Base-by-base conservation (phyloP, 2,113 vertebrate genomes). In the Spermophilus dauricus region DNA sequence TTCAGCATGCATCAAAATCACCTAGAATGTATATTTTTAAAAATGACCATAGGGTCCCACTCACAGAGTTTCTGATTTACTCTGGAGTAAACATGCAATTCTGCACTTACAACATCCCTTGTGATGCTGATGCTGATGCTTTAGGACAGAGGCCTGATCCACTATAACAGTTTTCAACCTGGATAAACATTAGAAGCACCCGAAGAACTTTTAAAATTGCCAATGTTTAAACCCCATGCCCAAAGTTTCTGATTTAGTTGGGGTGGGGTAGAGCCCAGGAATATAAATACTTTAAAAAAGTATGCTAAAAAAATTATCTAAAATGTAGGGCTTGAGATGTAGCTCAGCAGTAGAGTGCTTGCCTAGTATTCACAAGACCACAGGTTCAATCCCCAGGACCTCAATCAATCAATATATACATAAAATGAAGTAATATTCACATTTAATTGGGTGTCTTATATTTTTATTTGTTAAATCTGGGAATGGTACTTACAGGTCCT, bases 381-480 rank as follows among this genome's bases (percentile, higher is more conserved):
- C 22, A 18, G 24, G 61, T 63, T 63, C 24, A 28, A 63, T 63
- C 9, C 24, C 8, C 61, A 63, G 61, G 61, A 63, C 61, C 24
- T 63, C 24, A 63, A 28, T 63, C 61, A 63, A 63, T 10, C 61
- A 63, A 28, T 28, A 63, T 7, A 28, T 63, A 63, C 9, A 63
- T 28, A 28, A 63, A 63, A 63, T 63, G 61, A 63, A 24, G 11
- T 89, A 86, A 84, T 92, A 90, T 69, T 82, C 48, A 84, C 48
- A 85, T 87, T 88, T 92, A 93, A 61, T 17, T 30, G 3, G 4
- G 11, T 28, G 1, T 42, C 30, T 76, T 85, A 2, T 37, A 86
- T 89, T 75, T 94, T 90, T 86, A 65, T 65, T 69, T 90, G 32
- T 48, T 86, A 51, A 94, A 96, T 95, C 39, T 95, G 61, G n/a